These are phyloP conservation scores for Chascanopsetta lugubris DNA, from an alignment of 2,113 vertebrate genomes.

Conservation along the genomic window DNA sequence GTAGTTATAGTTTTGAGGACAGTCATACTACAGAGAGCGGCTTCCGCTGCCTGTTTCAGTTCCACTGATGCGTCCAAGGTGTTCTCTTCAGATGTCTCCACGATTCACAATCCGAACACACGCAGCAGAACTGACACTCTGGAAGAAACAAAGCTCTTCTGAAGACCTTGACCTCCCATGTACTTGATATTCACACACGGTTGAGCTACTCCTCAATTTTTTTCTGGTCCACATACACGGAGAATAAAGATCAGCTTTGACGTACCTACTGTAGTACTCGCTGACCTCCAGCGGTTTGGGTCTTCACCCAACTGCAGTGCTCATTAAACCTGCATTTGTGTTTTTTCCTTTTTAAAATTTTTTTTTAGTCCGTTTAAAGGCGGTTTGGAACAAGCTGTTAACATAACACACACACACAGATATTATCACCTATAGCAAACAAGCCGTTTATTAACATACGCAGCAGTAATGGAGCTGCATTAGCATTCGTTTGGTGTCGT, in stretches of 20 bases:
- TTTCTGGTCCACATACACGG: neutral
- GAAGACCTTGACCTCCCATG: neutral
- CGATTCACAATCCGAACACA: neutral
- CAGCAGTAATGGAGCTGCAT: neutral
- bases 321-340: neutral
- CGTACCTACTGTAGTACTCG: neutral
- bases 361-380: neutral
- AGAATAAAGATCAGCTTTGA: slow-evolving; percentile 17
- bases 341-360: neutral
- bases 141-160: neutral
- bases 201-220: neutral
- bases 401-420: neutral
- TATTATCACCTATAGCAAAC: neutral
- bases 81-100: neutral
- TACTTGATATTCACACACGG: slow-evolving; percentile 4
- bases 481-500: neutral
- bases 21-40: too few species aligned
- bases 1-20: neutral
- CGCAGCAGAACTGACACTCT: neutral
- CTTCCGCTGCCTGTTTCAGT: too few species aligned
- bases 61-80: neutral
- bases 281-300: neutral
- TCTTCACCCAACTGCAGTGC: neutral
- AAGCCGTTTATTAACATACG: neutral
- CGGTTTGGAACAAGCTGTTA: neutral